Base-by-base conservation (phyloP, 2,888 invertebrate genomes). In the Tipula unca region DNA sequence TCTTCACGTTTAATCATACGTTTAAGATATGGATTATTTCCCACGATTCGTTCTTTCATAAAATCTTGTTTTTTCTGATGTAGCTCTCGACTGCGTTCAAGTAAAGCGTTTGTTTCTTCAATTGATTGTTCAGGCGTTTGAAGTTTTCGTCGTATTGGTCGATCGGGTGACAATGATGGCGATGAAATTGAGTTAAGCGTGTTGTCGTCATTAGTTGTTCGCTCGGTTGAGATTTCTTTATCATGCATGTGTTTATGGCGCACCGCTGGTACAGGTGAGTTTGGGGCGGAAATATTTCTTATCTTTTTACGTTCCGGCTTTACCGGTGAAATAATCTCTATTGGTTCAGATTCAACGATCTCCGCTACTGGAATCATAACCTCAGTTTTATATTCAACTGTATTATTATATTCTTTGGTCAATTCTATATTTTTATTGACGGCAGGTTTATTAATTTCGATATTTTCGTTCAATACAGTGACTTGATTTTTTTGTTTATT, bases 61-160 rank as follows among this genome's bases (percentile, higher is more conserved):
- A 91, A 91, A 2, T 91, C 90, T 29, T 90, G 88, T 86, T 91
- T 91, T 32, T 89, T 89, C 86, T 89, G 88, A 35, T 90, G 91
- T 84, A 91, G 86, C 82, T 89, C 88, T 87, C 90, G 89, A 86
- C 91, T 89, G 13, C 90, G 90, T 86, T 90, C 90, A 20, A 91
- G 88, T 32, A 91, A 86, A 29, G 89, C 88, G 39, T 89, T 88
- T 0, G 90, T 91, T 82, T 87, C 89, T 85, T 91, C 90, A 29
- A 88, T 88, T 1, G 4, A 85, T 85, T 85, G 85, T 86, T 86
- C 35, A 83, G 29, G 32, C 86, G 85, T 86, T 86, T 86, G 69
- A 1, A 69, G 0, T 25, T 69, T 87, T 39, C 69, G 85, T 0
- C 87, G 87, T 85, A 85, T 83, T 29, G 36, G 88, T 87, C 86